Percentiles rank a stretch among this genome's conserved stretches.
Evolutionary conservation across 2,888 invertebrate species (phyloP).

Genomic region (Agonopterix heracliana): DNA sequence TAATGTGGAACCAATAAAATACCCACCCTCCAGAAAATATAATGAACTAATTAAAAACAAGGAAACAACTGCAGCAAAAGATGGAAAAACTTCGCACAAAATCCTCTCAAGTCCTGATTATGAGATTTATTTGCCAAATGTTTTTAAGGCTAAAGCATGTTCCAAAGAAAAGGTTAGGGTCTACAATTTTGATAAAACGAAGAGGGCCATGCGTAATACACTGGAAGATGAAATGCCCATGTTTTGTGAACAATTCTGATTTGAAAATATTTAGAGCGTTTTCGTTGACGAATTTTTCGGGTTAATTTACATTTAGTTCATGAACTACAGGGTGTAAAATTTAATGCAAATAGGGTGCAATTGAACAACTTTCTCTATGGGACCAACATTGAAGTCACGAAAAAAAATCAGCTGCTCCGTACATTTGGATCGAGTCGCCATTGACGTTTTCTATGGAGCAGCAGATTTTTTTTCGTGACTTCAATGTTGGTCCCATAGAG

Average conservation of each 20-base stretch:
- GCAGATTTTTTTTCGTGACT: too few relatives aligned
- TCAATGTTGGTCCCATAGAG: too few relatives aligned
- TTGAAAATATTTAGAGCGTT: background rate
- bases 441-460: background rate
- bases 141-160: conserved; percentile 35
- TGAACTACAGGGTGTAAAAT: too few relatives aligned
- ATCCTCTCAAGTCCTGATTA: conserved; percentile 31
- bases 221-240: conserved; percentile 20
- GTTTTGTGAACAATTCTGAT: conserved; percentile 27
- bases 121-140: conserved; percentile 49
- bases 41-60: background rate
- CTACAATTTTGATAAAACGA: conserved; percentile 35
- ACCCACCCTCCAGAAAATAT: too few relatives aligned
- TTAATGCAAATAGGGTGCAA: too few relatives aligned
- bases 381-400: too few relatives aligned
- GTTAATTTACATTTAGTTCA: too few relatives aligned
- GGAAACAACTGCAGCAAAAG: conserved; percentile 5
- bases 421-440: background rate
- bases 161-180: conserved; percentile 48
- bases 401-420: background rate
- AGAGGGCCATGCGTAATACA: conserved; percentile 20
- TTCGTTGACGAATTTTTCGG: too few relatives aligned
- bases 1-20: too few relatives aligned
- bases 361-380: too few relatives aligned
- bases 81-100: conserved; percentile 5